These are phyloP conservation scores for Muntiacus muntjak DNA, from an alignment of 2,113 vertebrate genomes.

Conservation along the genomic window DNA sequence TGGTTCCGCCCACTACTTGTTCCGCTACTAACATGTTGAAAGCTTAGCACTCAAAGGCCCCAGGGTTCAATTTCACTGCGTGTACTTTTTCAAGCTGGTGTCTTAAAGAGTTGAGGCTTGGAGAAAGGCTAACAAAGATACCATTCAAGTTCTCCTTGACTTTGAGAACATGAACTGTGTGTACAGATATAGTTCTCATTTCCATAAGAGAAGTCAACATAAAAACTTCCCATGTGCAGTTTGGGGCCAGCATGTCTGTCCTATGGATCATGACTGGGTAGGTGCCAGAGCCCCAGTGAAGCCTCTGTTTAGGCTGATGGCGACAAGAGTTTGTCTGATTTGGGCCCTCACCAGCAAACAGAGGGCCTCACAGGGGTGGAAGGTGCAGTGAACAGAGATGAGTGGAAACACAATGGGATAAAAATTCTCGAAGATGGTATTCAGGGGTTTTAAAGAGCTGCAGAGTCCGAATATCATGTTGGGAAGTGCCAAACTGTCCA, in stretches of 20 bases:
- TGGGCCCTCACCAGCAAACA: background rate
- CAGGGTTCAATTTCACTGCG: background rate
- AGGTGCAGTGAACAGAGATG: background rate
- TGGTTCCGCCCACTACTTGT: background rate
- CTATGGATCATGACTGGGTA: background rate
- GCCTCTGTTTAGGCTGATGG: background rate
- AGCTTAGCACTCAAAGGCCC: background rate
- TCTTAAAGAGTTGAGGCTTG: background rate
- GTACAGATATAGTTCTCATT: background rate
- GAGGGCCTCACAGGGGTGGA: fast-evolving
- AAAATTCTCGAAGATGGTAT: background rate
- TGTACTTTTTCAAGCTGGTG: background rate
- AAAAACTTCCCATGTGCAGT: background rate
- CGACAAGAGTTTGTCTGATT: background rate
- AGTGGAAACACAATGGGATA: background rate
- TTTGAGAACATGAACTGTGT: background rate
- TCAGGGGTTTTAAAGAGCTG: background rate
- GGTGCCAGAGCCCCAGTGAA: background rate
- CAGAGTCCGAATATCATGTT: background rate
- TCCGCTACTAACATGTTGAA: background rate
- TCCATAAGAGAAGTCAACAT: background rate
- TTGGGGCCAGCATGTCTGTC: background rate
- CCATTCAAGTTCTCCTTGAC: background rate
- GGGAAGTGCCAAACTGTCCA: background rate
- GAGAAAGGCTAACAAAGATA: background rate